Conservation (phyloP, 2,113 vertebrate species). For the Phainopepla nitens region DNA sequence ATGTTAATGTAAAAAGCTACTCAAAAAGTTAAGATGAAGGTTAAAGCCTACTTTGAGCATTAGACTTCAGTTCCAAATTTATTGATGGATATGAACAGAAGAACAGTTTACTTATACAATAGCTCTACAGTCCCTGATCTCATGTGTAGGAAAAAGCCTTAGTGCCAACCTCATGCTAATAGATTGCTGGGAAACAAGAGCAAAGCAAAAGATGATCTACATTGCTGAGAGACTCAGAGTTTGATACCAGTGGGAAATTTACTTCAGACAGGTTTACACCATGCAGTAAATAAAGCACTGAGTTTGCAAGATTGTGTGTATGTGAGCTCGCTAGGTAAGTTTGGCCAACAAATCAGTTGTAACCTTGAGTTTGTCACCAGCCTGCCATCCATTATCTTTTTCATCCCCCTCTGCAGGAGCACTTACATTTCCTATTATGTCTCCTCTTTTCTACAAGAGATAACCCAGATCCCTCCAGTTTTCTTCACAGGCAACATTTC, state of each 20-base stretch:
- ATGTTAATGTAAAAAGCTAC: slow-evolving; percentile 20
- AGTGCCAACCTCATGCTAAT: background rate
- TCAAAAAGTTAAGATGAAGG: slow-evolving; percentile 24
- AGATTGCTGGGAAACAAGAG: background rate
- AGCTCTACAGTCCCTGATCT: background rate
- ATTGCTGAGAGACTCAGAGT: background rate
- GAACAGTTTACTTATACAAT: background rate
- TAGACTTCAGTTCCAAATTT: background rate
- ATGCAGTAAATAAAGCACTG: background rate
- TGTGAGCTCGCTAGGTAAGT: background rate
- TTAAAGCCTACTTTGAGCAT: background rate
- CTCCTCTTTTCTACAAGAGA: background rate
- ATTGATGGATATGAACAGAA: background rate
- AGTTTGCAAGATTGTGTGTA: background rate
- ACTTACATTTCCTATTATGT: background rate
- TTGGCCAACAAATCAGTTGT: background rate
- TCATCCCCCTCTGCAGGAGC: background rate
- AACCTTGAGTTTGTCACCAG: background rate
- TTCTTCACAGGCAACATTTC: background rate
- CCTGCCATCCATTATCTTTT: background rate
- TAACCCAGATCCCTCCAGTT: background rate
- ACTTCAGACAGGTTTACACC: background rate
- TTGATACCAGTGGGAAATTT: background rate
- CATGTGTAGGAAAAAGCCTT: background rate
- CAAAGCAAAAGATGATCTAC: background rate